phyloP scores from a whole-genome alignment of 2,113 vertebrate species.

The Semnornis frantzii region DNA sequence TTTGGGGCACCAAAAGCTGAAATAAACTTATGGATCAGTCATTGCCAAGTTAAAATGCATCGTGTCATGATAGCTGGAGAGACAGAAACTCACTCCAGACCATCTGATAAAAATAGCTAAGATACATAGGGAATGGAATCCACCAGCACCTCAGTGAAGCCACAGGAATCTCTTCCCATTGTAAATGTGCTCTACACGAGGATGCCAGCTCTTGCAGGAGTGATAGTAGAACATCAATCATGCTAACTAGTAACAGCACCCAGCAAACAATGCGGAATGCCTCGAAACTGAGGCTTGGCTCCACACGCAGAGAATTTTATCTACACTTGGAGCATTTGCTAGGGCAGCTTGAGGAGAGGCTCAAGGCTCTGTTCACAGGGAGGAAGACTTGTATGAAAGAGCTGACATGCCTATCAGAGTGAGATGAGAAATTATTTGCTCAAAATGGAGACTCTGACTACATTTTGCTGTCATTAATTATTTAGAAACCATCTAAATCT shows the following conservation, averaged over 20 bases:
- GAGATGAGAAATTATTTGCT: not conserved
- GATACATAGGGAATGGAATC: constrained; percentile 20
- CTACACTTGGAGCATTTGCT: not conserved
- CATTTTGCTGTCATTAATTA: constrained; percentile 16
- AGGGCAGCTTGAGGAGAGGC: not conserved
- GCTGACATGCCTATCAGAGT: accelerated
- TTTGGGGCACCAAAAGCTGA: not conserved
- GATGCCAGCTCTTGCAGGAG: not conserved
- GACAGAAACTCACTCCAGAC: not conserved
- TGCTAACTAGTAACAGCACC: constrained; percentile 6
- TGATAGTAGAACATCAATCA: constrained; percentile 23
- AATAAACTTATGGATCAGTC: not conserved
- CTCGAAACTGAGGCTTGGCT: not conserved
- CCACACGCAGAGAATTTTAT: not conserved
- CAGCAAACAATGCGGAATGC: constrained; percentile 16
- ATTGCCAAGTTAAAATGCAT: not conserved
- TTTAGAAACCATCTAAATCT: constrained; percentile 4
- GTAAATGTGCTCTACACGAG: not conserved
- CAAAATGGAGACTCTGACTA: not conserved
- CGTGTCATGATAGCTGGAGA: not conserved
- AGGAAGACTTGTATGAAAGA: not conserved
- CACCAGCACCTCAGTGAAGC: not conserved
- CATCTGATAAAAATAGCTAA: constrained; percentile 27
- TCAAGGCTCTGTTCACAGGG: not conserved
- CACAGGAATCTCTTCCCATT: constrained; percentile 37